Evolutionary conservation across 2,888 invertebrate genomes (phyloP).

Genomic region (Drosophila siamana): DNA sequence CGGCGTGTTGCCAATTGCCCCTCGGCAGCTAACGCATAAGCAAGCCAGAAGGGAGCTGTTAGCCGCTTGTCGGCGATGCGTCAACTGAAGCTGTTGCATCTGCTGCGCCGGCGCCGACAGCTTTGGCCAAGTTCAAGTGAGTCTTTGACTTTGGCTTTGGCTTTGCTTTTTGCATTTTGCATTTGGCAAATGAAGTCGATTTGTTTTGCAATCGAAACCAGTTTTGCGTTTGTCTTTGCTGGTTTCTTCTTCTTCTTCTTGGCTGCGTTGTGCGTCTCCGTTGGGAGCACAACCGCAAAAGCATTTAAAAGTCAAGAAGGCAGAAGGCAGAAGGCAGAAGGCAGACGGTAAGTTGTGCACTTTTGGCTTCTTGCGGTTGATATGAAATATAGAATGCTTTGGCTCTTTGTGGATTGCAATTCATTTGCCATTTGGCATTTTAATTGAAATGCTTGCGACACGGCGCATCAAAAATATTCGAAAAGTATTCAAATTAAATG

Average conservation of each 20-base stretch:
- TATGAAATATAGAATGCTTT: slow-evolving; percentile 33
- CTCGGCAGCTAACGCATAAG: slow-evolving; percentile 49
- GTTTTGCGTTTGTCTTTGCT: slow-evolving; percentile 40
- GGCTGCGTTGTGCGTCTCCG: slow-evolving; percentile 7
- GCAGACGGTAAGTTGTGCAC: slow-evolving; percentile 45
- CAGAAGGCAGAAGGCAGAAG: no score
- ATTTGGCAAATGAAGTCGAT: slow-evolving; percentile 19
- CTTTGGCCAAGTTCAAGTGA: slow-evolving; percentile 74
- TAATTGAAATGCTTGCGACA: slow-evolving; percentile 73
- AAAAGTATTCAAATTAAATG: slow-evolving; percentile 71
- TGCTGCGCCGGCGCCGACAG: slow-evolving; percentile 46
- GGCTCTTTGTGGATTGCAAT: slow-evolving; percentile 34
- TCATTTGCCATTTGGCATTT: slow-evolving; percentile 50
- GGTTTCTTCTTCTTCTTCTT: no score
- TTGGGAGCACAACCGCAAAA: slow-evolving; percentile 63
- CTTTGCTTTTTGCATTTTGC: slow-evolving; percentile 21
- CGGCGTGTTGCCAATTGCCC: slow-evolving; percentile 14
- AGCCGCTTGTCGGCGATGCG: not conserved
- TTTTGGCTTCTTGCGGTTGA: slow-evolving; percentile 55
- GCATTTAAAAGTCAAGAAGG: slow-evolving; percentile 63
- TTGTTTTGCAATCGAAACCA: slow-evolving; percentile 66
- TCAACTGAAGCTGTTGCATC: slow-evolving; percentile 26
- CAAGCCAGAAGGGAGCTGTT: slow-evolving; percentile 1
- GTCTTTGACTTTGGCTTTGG: slow-evolving; percentile 31
- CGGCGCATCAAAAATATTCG: slow-evolving; percentile 40